phyloP scores from a whole-genome alignment of 2,113 vertebrate genomes.

The Piaya cayana region DNA sequence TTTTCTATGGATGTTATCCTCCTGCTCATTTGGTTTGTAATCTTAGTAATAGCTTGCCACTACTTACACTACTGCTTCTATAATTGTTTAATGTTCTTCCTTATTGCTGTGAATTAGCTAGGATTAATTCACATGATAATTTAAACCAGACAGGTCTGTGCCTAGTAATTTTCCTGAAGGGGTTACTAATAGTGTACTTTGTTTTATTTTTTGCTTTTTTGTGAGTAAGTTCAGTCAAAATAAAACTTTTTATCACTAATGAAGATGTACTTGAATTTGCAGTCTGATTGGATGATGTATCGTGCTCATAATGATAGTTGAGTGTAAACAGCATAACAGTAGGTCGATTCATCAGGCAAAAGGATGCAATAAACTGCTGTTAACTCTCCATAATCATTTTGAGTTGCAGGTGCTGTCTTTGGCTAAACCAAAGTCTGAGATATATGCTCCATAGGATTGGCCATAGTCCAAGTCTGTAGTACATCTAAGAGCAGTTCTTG shows the following conservation, averaged over 20 bases:
- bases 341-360: neutral
- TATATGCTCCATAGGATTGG: accelerated
- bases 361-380: neutral
- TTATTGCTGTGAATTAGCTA: neutral
- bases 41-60: neutral
- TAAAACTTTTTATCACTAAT: neutral
- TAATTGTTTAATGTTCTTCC: neutral
- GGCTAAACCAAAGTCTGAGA: neutral
- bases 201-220: neutral
- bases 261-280: neutral
- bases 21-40: neutral
- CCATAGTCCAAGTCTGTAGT: accelerated
- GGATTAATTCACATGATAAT: neutral
- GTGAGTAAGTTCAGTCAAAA: neutral
- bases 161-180: neutral
- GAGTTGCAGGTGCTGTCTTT: neutral
- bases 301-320: accelerated
- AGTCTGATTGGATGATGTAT: neutral
- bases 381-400: neutral
- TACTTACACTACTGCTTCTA: neutral
- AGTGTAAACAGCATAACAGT: neutral
- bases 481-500: accelerated
- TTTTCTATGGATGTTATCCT: neutral
- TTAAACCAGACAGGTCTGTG: neutral
- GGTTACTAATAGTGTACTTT: neutral